Conservation (phyloP, 2,888 invertebrate genomes). For the Clusia tigrina region DNA sequence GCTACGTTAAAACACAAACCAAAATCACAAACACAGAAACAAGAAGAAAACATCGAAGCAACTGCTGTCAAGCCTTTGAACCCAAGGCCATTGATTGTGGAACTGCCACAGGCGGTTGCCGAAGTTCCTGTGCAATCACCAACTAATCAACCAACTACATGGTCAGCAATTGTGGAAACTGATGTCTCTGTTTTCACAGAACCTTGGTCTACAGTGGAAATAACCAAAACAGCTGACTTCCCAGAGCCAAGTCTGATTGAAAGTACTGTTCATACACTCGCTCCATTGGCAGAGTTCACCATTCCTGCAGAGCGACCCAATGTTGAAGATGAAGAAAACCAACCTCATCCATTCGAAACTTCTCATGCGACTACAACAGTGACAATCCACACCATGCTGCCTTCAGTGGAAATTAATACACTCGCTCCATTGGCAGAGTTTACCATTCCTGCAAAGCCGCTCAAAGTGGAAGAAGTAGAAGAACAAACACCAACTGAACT, state of each 20-base stretch:
- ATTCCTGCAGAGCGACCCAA: conserved; percentile 5
- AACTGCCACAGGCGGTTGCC: conserved; percentile 31
- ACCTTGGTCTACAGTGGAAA: conserved; percentile 49
- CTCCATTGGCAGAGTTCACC: not conserved
- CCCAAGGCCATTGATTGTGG: conserved; percentile 30
- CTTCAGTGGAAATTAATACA: too few relatives aligned
- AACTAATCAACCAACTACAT: conserved; percentile 53
- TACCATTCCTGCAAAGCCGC: too few relatives aligned
- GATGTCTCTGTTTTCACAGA: conserved; percentile 45
- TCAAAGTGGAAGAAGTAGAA: too few relatives aligned
- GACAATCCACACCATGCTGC: conserved; percentile 41
- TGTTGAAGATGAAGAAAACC: too few relatives aligned
- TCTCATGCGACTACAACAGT: conserved; percentile 43
- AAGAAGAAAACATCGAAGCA: conserved; percentile 23
- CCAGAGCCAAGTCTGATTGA: conserved; percentile 50
- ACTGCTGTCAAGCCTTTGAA: conserved; percentile 13
- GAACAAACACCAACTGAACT: too few relatives aligned
- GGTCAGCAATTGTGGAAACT: conserved; percentile 58
- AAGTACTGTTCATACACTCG: too few relatives aligned
- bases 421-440: too few relatives aligned
- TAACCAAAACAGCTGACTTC: conserved; percentile 51
- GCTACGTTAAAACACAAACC: conserved; percentile 48
- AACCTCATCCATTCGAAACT: conserved; percentile 30
- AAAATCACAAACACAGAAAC: conserved; percentile 24
- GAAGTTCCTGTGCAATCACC: conserved; percentile 52